phyloP scores from a whole-genome alignment of 2,888 invertebrate species.

The Pristionchus maxplancki region DNA sequence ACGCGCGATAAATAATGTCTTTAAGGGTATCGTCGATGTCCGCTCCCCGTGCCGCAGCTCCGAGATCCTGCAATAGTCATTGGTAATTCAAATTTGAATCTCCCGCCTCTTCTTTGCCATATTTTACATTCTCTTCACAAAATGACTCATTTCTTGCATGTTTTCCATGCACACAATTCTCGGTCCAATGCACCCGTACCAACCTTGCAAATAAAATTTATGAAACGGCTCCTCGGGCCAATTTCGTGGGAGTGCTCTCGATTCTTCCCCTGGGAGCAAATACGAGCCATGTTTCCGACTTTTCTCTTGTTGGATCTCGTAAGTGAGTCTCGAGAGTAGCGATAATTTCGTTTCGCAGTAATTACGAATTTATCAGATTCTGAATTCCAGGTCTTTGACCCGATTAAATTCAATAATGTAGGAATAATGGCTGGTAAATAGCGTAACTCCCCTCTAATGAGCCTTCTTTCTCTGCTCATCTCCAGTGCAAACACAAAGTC shows the following conservation, averaged over 20 bases:
- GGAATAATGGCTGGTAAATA: not conserved
- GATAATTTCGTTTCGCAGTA: not conserved
- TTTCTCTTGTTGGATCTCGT: not conserved
- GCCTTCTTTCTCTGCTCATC: not conserved
- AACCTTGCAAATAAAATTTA: constrained; percentile 35
- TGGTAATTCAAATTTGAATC: constrained; percentile 8
- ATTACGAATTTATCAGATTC: not conserved
- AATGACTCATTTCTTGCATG: not conserved
- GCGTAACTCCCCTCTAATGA: constrained; percentile 19
- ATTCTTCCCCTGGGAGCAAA: not conserved
- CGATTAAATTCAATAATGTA: not conserved
- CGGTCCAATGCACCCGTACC: not conserved
- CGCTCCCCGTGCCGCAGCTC: not conserved
- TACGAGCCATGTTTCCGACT: not conserved
- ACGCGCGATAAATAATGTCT: not conserved
- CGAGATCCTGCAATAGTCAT: not conserved
- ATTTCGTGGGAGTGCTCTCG: not conserved
- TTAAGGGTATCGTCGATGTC: not conserved
- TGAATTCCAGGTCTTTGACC: not conserved
- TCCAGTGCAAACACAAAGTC: constrained; percentile 14
- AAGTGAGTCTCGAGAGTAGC: not conserved
- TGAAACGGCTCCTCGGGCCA: constrained; percentile 20
- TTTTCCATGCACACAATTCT: not conserved
- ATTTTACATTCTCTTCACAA: not conserved
- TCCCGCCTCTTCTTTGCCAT: not conserved